Evolutionary conservation across 2,113 vertebrate species (phyloP).

Genomic region (Mastomys coucha): DNA sequence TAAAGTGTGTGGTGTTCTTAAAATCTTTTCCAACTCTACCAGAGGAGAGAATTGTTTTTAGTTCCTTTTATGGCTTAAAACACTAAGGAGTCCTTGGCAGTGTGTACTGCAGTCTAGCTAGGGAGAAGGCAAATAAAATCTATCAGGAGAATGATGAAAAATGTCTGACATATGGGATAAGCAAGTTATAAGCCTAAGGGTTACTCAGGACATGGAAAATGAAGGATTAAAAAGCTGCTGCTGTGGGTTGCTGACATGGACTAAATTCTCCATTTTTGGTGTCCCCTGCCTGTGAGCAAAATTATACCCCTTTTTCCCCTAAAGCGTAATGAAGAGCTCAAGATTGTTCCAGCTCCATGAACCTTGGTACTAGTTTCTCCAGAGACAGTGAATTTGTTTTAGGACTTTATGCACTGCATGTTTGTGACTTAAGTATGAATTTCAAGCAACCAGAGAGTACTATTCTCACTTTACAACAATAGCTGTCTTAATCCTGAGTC

Average conservation of each 20-base stretch:
- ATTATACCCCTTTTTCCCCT: neutral
- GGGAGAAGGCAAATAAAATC: slow-evolving; percentile 30
- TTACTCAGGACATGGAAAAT: neutral
- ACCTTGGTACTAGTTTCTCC: slow-evolving; percentile 59
- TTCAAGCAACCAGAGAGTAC: slow-evolving; percentile 37
- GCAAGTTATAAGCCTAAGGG: neutral
- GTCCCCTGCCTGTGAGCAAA: slow-evolving; percentile 38
- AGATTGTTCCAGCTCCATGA: slow-evolving; percentile 45
- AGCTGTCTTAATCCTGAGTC: neutral
- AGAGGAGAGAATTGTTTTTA: slow-evolving; percentile 29
- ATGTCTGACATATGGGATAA: neutral
- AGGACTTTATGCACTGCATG: slow-evolving; percentile 20
- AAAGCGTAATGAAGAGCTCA: slow-evolving; percentile 41
- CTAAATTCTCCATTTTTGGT: slow-evolving; percentile 57
- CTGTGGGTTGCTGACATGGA: neutral
- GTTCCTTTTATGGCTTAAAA: slow-evolving; percentile 39
- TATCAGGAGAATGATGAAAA: slow-evolving; percentile 3
- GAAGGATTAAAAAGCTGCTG: slow-evolving; percentile 26
- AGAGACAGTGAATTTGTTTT: slow-evolving; percentile 47
- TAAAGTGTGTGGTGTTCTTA: slow-evolving; percentile 21
- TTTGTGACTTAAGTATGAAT: slow-evolving; percentile 47
- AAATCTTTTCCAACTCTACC: slow-evolving; percentile 11
- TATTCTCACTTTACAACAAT: slow-evolving; percentile 23
- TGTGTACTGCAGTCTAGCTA: slow-evolving; percentile 18
- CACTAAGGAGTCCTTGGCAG: slow-evolving; percentile 8